These are phyloP conservation scores for Protomyctophum bolini DNA, from an alignment of 2,113 vertebrate species.

Conservation along the genomic window DNA sequence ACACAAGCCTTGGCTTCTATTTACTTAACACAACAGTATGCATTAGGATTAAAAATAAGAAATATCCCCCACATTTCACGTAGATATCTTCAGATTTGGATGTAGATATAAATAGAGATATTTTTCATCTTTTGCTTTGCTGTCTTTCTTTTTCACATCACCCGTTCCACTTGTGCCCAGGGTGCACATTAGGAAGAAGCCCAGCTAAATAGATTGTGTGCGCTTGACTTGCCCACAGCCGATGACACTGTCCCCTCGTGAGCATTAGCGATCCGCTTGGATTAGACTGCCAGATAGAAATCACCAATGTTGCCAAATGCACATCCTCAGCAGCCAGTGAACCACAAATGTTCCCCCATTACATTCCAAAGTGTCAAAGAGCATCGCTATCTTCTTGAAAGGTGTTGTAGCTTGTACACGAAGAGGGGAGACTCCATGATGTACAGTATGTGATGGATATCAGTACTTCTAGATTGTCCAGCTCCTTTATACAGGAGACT, in stretches of 20 bases:
- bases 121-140: background rate
- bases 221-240: constrained; percentile 63
- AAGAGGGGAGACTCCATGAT: background rate
- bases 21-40: constrained; percentile 45
- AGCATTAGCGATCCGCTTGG: constrained; percentile 60
- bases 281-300: constrained; percentile 69
- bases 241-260: constrained; percentile 60
- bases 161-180: background rate
- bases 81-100: background rate
- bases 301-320: constrained; percentile 50
- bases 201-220: constrained; percentile 71
- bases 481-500: background rate
- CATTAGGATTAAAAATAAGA: constrained; percentile 41
- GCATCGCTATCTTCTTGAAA: constrained; percentile 46
- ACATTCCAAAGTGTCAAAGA: constrained; percentile 44
- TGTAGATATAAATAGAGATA: too few species aligned
- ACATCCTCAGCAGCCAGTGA: constrained; percentile 54
- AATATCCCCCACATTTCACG: constrained; percentile 54
- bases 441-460: background rate
- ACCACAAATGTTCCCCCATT: constrained; percentile 43
- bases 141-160: background rate
- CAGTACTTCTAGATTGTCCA: constrained; percentile 22
- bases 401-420: constrained; percentile 1
- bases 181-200: constrained; percentile 50
- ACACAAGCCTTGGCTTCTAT: constrained; percentile 53